Evolutionary conservation across 2,888 invertebrate genomes (phyloP).

Genomic region (Anticlea derivata): DNA sequence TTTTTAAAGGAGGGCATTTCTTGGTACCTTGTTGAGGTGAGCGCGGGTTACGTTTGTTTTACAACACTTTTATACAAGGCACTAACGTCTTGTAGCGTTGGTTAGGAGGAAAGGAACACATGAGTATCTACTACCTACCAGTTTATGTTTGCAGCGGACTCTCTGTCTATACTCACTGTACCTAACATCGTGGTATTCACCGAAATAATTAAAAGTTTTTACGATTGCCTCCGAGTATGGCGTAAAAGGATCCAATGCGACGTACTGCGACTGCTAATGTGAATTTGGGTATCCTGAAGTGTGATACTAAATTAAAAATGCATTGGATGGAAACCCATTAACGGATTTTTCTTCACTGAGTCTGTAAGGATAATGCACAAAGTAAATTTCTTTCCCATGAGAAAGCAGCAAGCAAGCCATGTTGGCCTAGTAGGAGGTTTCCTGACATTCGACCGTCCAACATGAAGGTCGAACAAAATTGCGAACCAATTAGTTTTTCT

Average conservation of each 20-base stretch:
- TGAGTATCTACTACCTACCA: slow-evolving; percentile 40
- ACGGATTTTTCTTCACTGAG: neutral
- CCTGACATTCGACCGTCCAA: too few species aligned
- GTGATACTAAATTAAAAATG: slow-evolving; percentile 22
- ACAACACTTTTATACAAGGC: slow-evolving; percentile 81
- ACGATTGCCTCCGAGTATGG: slow-evolving; percentile 62
- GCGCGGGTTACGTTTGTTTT: slow-evolving; percentile 71
- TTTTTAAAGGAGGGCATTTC: slow-evolving; percentile 61
- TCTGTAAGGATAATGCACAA: too few species aligned
- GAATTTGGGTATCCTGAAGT: slow-evolving; percentile 41
- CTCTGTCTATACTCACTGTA: slow-evolving; percentile 48
- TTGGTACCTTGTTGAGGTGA: slow-evolving; percentile 46
- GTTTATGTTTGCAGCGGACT: slow-evolving; percentile 71
- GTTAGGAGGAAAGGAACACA: slow-evolving; percentile 69
- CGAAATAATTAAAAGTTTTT: slow-evolving; percentile 82
- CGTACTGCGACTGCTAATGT: slow-evolving; percentile 52
- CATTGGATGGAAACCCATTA: slow-evolving; percentile 18
- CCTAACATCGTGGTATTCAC: slow-evolving; percentile 44
- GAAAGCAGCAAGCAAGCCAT: too few species aligned
- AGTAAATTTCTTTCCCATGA: too few species aligned
- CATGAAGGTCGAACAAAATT: too few species aligned
- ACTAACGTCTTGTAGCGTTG: slow-evolving; percentile 67
- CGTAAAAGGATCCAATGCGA: slow-evolving; percentile 61
- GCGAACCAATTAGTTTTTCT: too few species aligned
- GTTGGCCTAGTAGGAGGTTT: too few species aligned